Evolutionary conservation across 2,797 vertebrate species (phyloP).

Genomic region (Melanotaenia trifasciata): DNA sequence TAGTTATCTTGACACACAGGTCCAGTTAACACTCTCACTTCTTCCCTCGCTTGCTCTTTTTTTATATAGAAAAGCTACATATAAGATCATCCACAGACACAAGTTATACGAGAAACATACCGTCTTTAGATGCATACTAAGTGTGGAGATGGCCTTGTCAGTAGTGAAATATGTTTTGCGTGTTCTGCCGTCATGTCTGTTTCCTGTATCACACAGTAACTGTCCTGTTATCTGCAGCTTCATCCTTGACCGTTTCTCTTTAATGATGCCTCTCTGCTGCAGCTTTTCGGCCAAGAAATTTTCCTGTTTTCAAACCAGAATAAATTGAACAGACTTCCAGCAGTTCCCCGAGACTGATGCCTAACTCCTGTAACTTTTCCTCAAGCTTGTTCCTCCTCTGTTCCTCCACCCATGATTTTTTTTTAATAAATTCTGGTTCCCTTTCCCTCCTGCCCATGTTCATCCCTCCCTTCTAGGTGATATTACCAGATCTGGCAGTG

Average conservation of each 20-base stretch:
- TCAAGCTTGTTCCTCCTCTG: background rate
- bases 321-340: constrained; percentile 1
- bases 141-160: constrained; percentile 50
- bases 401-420: background rate
- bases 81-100: constrained; percentile 33
- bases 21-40: constrained; percentile 32
- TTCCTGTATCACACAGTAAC: constrained; percentile 35
- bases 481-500: constrained; percentile 96
- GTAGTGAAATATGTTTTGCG: constrained; percentile 46
- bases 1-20: constrained; percentile 66
- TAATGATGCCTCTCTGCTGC: constrained; percentile 27
- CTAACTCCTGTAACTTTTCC: background rate
- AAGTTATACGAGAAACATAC: constrained; percentile 21
- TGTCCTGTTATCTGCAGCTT: constrained; percentile 44
- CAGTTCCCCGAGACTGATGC: constrained; percentile 7
- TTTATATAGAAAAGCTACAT: constrained; percentile 6
- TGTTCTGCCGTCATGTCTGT: constrained; percentile 28
- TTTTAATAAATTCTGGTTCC: background rate
- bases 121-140: constrained; percentile 18
- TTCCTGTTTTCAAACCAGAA: constrained; percentile 16
- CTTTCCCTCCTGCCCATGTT: constrained; percentile 1
- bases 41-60: background rate
- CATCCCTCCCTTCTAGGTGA: constrained; percentile 84
- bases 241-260: constrained; percentile 48
- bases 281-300: constrained; percentile 26